Base-by-base conservation (phyloP, 2,113 vertebrate genomes). In the Aphelocoma coerulescens region DNA sequence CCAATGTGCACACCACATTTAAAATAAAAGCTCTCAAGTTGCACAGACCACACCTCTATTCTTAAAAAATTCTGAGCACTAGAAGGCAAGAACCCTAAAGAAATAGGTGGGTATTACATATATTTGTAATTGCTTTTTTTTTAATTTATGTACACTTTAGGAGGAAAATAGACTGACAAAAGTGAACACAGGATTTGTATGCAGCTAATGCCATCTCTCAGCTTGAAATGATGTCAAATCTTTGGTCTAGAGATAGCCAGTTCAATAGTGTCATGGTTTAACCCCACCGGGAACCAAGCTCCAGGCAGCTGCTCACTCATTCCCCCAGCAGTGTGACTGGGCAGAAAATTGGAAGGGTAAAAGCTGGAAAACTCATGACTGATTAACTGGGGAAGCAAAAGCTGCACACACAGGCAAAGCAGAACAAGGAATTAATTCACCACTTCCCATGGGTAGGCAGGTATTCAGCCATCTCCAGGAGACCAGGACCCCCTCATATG, bases 401-500 rank as follows among this genome's bases (percentile, higher is more conserved):
- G 30, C 18, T 55, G 16, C 26, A 57, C 13, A 37, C 22, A 43
- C 35, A 35, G 55, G 10, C 21, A 49, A 49, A 49, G 18, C 35
- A 77, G 51, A 69, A 49, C 32, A 62, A 76, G n/a, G 30, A 62
- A 69, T 62, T 35, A 15, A 32, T 76, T 76, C 21, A 37, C 14
- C 13, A 23, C 1, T n/a, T 61, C 9, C 30, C 48, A 32, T 33
- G 8, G 17, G 22, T 32, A 43, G 55, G 21, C 24, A 55, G 55
- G 48, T 55, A 30, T 41, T 83, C 46, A 61, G 41, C 41, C n/a
- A 43, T 55, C 22, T 17, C 21, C 7, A 7, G 30, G 26, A 84
- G 32, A 77, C 1, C 12, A 43, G 18, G 41, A 6, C 4, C 26
- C 22, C 22, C 23, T 37, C 35, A 57, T 0, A 0, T 2, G 5